These are phyloP conservation scores for Dermolepida albohirtum DNA, from an alignment of 2,888 invertebrate genomes.

Conservation along the genomic window DNA sequence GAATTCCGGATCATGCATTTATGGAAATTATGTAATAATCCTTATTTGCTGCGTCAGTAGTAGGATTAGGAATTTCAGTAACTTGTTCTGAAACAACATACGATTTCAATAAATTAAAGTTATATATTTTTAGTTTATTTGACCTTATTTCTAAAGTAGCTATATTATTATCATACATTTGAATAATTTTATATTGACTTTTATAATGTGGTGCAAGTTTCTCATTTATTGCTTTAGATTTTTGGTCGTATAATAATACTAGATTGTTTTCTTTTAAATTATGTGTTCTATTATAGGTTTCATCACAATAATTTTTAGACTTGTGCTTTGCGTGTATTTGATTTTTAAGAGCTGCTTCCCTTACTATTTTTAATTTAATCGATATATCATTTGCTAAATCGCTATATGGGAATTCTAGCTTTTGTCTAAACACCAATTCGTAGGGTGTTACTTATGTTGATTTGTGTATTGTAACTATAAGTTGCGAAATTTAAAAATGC, in stretches of 20 bases:
- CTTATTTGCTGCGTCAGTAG: no score
- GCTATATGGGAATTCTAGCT: conserved; percentile 40
- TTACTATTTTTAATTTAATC: no score
- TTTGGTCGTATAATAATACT: no score
- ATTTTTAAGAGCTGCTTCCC: conserved; percentile 40
- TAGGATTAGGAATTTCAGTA: background rate
- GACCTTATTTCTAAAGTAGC: conserved; percentile 33
- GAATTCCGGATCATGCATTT: conserved; percentile 11
- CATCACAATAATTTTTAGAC: conserved; percentile 42
- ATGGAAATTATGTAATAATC: background rate
- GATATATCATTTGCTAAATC: conserved; percentile 35
- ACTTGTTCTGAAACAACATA: conserved; percentile 29
- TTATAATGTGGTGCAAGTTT: conserved; percentile 35
- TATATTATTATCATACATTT: conserved; percentile 39
- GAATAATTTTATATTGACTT: conserved; percentile 42
- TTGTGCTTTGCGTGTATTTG: conserved; percentile 39
- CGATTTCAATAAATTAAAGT: conserved; percentile 38
- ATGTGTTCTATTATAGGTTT: conserved; percentile 37
- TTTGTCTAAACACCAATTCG: conserved; percentile 44
- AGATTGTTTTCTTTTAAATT: conserved; percentile 37
- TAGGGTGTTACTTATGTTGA: conserved; percentile 42
- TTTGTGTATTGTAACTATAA: conserved; percentile 44
- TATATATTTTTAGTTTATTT: conserved; percentile 35
- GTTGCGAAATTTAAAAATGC: conserved; percentile 42
- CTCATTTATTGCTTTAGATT: conserved; percentile 33